A percentile compares a stretch with the other conserved stretches of the same genome.
Evolutionary conservation across 2,797 vertebrate species (phyloP).

Genomic region (Hipposideros larvatus): DNA sequence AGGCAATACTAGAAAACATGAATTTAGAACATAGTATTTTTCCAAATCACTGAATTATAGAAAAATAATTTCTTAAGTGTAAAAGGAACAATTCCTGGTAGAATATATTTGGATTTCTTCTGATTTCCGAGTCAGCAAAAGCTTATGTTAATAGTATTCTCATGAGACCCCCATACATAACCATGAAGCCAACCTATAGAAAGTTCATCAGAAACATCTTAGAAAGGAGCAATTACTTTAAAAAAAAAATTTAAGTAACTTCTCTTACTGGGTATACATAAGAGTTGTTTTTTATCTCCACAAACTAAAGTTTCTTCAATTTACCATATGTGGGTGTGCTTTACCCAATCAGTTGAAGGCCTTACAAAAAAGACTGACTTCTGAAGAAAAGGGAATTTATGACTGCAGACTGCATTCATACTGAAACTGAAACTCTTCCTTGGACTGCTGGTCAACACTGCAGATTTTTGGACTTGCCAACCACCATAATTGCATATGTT

Average conservation of each 20-base stretch:
- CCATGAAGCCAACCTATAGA: constrained; percentile 75
- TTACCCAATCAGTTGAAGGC: not conserved
- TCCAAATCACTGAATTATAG: not conserved
- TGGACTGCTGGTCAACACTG: not conserved
- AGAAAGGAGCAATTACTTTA: constrained; percentile 56
- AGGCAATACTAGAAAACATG: constrained; percentile 12
- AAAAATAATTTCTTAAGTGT: constrained; percentile 66
- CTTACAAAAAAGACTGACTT: not conserved
- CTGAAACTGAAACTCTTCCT: not conserved
- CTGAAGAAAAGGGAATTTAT: not conserved
- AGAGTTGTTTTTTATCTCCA: constrained; percentile 64
- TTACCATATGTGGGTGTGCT: not conserved
- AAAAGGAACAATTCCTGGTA: constrained; percentile 59
- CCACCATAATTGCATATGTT: not conserved
- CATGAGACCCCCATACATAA: constrained; percentile 51
- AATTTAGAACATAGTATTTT: constrained; percentile 42
- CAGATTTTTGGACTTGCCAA: not conserved
- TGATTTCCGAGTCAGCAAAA: constrained; percentile 69
- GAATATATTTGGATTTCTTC: constrained; percentile 72
- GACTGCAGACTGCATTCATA: not conserved
- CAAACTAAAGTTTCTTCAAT: constrained; percentile 69
- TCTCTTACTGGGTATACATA: constrained; percentile 42
- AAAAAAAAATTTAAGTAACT: constrained; percentile 61
- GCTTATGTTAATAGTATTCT: constrained; percentile 76
- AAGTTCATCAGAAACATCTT: constrained; percentile 62